Conservation (phyloP, 2,113 vertebrate species). For the Myotis yumanensis region DNA sequence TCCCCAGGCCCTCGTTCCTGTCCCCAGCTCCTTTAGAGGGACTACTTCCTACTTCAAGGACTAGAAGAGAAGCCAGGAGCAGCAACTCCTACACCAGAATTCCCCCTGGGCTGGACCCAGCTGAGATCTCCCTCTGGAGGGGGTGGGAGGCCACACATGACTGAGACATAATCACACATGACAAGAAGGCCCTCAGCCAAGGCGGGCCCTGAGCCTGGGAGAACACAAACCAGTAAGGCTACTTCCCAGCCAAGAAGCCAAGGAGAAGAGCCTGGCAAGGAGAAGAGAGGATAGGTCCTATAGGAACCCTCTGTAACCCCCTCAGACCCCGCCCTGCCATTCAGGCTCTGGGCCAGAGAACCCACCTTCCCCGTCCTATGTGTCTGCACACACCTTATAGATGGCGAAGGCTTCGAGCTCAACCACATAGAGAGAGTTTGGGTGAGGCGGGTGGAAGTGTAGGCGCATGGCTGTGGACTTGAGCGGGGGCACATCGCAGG, state of each 20-base stretch:
- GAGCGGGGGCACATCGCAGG: slow-evolving; percentile 87
- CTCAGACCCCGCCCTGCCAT: rapidly evolving
- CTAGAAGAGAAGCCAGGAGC: not conserved
- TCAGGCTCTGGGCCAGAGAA: not conserved
- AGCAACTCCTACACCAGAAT: not conserved
- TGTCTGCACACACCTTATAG: slow-evolving; percentile 85
- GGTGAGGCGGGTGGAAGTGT: slow-evolving; percentile 86
- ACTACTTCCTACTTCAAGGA: not conserved
- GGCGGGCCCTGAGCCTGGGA: not conserved
- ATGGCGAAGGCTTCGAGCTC: slow-evolving; percentile 94
- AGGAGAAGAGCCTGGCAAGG: not conserved
- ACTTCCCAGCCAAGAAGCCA: not conserved
- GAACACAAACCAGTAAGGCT: not conserved
- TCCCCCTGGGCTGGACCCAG: not conserved
- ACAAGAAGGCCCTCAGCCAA: not conserved
- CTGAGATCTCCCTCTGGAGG: not conserved
- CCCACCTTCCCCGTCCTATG: rapidly evolving
- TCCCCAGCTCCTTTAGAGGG: not conserved
- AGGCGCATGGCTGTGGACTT: slow-evolving; percentile 89
- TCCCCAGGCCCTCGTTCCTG: not conserved
- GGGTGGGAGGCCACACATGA: too few species aligned
- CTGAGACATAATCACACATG: not conserved
- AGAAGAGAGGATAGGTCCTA: too few species aligned
- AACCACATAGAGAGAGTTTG: slow-evolving; percentile 85
- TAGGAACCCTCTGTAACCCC: rapidly evolving